phyloP scores from a whole-genome alignment of 1,140 invertebrate species.

The Antheraea pernyi region DNA sequence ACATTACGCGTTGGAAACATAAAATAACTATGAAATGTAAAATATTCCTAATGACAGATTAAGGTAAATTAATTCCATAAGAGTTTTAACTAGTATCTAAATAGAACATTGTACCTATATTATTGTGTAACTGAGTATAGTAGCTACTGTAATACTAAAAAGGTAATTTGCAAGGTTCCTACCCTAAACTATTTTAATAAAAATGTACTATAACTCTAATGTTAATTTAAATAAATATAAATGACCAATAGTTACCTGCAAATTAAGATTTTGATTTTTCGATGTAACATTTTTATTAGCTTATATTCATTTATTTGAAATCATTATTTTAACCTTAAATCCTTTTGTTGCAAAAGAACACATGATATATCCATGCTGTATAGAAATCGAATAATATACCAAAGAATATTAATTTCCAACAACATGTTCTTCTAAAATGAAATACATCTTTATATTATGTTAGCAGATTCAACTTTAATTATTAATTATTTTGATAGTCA shows the following conservation, averaged over 20 bases:
- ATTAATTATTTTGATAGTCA: neutral
- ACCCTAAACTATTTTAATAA: constrained; percentile 47
- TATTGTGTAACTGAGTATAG: constrained; percentile 36
- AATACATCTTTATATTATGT: neutral
- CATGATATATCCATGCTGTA: neutral
- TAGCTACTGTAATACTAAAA: constrained; percentile 32
- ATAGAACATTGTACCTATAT: constrained; percentile 36
- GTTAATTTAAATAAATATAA: constrained; percentile 48
- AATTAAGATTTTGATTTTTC: constrained; percentile 10
- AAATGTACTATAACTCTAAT: constrained; percentile 32
- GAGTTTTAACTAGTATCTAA: constrained; percentile 29
- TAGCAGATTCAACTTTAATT: too few species aligned
- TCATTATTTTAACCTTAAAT: neutral
- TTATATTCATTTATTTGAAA: neutral
- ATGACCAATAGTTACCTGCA: constrained; percentile 55
- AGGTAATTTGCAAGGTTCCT: constrained; percentile 69
- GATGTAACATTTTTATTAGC: neutral
- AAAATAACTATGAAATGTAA: neutral
- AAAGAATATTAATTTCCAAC: constrained; percentile 3
- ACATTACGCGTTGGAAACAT: neutral
- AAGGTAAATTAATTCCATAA: constrained; percentile 26
- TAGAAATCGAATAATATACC: constrained; percentile 3
- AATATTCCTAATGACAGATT: neutral
- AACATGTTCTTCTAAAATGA: neutral
- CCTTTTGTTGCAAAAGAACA: neutral